Percentiles rank a stretch among this genome's conserved stretches.
Conservation (phyloP, 2,888 invertebrate species). For the Pristionchus japonicus region DNA sequence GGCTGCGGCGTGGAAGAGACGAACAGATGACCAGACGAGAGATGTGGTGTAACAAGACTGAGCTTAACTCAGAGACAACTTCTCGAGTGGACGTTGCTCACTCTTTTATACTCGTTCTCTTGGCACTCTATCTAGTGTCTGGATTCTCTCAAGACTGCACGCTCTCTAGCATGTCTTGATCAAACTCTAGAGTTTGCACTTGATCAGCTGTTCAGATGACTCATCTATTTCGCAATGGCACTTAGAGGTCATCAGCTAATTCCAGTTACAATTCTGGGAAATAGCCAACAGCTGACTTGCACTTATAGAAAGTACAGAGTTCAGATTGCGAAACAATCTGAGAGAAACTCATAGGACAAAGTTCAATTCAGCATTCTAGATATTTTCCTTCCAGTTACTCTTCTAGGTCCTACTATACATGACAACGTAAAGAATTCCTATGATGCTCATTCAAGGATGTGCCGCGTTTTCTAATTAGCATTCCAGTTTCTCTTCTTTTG, state of each 20-base stretch:
- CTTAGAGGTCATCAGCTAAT: background rate
- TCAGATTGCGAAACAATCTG: background rate
- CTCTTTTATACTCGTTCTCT: background rate
- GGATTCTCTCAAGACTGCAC: background rate
- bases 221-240: background rate
- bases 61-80: background rate
- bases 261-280: background rate
- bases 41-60: background rate
- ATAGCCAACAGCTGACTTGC: background rate
- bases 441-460: too few relatives aligned
- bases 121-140: background rate
- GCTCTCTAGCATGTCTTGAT: background rate
- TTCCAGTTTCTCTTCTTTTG: background rate
- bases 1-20: background rate
- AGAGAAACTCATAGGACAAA: background rate
- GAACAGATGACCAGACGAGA: background rate
- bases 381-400: background rate
- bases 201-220: background rate
- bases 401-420: background rate
- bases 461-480: too few relatives aligned
- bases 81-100: background rate
- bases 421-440: too few relatives aligned
- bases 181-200: background rate
- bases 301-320: background rate
- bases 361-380: background rate